A percentile compares a stretch with the other conserved stretches of the same genome.
Evolutionary conservation across 1,140 invertebrate species (phyloP).

Genomic region (Aphidius gifuensis): DNA sequence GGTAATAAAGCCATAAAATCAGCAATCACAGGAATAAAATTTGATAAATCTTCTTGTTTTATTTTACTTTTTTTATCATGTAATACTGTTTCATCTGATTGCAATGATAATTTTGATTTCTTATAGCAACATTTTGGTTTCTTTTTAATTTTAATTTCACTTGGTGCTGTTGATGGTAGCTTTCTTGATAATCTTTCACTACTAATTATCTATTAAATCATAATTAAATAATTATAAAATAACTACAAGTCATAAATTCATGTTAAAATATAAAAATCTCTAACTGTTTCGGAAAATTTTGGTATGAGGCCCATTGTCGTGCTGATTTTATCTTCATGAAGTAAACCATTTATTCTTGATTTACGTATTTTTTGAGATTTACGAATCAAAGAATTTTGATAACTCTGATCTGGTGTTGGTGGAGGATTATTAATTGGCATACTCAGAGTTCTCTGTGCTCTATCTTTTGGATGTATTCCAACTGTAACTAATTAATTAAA

Average conservation of each 20-base stretch:
- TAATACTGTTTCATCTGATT: neutral
- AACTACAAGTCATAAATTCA: neutral
- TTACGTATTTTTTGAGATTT: conserved; percentile 26
- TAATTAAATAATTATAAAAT: conserved; percentile 4
- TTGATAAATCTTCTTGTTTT: conserved; percentile 37
- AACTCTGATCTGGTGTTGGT: conserved; percentile 28
- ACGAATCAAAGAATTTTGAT: conserved; percentile 28
- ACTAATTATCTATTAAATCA: conserved; percentile 35
- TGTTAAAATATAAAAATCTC: neutral
- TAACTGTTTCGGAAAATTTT: conserved; percentile 44
- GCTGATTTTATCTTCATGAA: conserved; percentile 48
- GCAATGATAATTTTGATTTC: conserved; percentile 20
- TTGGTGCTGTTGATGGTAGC: conserved; percentile 3
- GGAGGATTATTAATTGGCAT: conserved; percentile 22
- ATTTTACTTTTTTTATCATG: neutral
- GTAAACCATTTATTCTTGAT: conserved; percentile 32
- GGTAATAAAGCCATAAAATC: conserved; percentile 38
- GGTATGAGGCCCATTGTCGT: conserved; percentile 49
- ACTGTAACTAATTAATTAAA: conserved; percentile 11
- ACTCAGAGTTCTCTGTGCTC: conserved; percentile 1
- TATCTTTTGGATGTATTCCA: conserved; percentile 14
- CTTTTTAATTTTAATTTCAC: conserved; percentile 13
- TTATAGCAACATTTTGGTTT: conserved; percentile 20
- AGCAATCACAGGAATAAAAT: conserved; percentile 42
- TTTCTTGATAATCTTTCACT: conserved; percentile 24